Percentiles rank a stretch among this genome's conserved stretches.
Evolutionary conservation across 2,113 vertebrate species (phyloP).

Genomic region (Anser cygnoides): DNA sequence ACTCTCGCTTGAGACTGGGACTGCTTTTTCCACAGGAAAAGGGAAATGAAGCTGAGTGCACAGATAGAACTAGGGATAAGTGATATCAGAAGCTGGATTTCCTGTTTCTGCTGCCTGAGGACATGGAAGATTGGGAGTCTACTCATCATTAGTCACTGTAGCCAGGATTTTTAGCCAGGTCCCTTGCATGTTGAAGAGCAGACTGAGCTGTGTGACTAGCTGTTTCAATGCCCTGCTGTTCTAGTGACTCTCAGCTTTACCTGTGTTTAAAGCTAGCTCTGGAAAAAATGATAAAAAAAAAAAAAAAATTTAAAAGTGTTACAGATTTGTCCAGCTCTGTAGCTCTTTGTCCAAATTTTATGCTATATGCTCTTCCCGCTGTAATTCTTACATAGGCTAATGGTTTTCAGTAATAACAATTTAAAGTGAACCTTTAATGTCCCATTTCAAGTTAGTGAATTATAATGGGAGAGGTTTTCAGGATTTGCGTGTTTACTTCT

Average conservation of each 20-base stretch:
- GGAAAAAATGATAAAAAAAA: neutral
- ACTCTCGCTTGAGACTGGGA: neutral
- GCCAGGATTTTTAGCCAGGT: neutral
- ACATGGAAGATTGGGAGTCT: neutral
- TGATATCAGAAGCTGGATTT: neutral
- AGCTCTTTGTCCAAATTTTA: neutral
- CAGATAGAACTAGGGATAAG: neutral
- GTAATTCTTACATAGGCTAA: neutral
- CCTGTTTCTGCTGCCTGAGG: neutral
- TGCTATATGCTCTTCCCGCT: neutral
- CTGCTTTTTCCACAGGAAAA: neutral
- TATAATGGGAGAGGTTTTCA: neutral
- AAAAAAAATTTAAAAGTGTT: neutral
- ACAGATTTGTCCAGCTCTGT: neutral
- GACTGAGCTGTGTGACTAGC: neutral
- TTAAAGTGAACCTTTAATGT: neutral
- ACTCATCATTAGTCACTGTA: neutral
- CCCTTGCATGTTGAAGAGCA: neutral
- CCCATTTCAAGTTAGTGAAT: neutral
- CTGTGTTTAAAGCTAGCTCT: neutral
- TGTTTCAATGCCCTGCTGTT: neutral
- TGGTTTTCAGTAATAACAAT: neutral
- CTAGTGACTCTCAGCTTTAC: neutral
- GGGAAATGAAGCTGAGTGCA: neutral
- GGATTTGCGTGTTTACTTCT: neutral